Evolutionary conservation across 2,888 invertebrate genomes (phyloP), one percentile per base, ranked within the genome.

Genomic region (Hydrotaea diabolus): DNA sequence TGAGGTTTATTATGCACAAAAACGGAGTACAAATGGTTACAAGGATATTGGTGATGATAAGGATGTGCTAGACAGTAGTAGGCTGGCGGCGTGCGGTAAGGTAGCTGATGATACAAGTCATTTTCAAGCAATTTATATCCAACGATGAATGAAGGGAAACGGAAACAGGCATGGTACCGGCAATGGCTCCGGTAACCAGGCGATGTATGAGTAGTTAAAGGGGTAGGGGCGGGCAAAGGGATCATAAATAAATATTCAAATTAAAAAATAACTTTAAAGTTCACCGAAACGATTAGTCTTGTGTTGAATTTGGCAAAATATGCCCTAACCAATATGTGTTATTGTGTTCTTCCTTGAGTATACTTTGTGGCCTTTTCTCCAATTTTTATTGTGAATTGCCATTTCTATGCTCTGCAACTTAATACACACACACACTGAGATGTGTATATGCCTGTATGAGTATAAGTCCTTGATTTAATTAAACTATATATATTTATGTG

Each of bases 11-110:
- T 69, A 69, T 69, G 69, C 69, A 69, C 39, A 62, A 62, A 23
- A 59, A 59, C 23, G 59, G 59, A 23, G 26, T 69, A 66, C 21
- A 69, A 69, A 69, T 69, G 69, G 69, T 69, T 69, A 69, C 69
- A 69, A 69, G 69, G 69, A 69, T 69, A 31, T 62, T n/a, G 15
- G 23, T 36, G 23, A 62, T 62, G 62, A 15, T 15, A 31, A 23
- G 19, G 21, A 57, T n/a, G 62, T 26, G 31, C 31, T 31, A 31
- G 31, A 36, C 15, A 4, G 62, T 21, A 1, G 2, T 23, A 21
- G 23, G 55, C 3, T 31, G 62, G n/a, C n/a, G 31, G 62, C 23
- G 57, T 19, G 57, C 3, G 15, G 59, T 0, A 1, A 26, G 36
- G 31, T 13, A 62, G 62, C n/a, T 17, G 62, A 9, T 26, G 36